A percentile compares a stretch with the other conserved stretches of the same genome.
Evolutionary conservation across 2,797 vertebrate species (phyloP).

Genomic region (Spinus olivaceus): DNA sequence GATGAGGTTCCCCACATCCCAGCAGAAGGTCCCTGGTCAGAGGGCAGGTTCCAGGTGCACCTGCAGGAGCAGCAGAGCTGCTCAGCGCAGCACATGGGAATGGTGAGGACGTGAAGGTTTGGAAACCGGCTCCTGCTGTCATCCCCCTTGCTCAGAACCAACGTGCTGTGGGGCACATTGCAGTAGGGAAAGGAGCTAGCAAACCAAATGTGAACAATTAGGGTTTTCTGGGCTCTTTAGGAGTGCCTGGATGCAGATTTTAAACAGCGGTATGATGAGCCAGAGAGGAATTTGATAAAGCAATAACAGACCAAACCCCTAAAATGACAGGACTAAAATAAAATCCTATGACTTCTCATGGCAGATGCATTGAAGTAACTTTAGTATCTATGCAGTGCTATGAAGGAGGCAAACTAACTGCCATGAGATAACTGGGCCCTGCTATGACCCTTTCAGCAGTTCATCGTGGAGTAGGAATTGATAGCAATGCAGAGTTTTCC

Average conservation of each 20-base stretch:
- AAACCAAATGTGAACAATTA: background rate
- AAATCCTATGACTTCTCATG: background rate
- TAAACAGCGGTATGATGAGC: background rate
- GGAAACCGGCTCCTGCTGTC: background rate
- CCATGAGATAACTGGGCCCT: background rate
- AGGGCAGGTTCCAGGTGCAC: background rate
- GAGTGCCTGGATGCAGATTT: background rate
- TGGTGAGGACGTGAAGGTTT: accelerated
- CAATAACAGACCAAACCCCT: background rate
- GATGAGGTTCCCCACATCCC: background rate
- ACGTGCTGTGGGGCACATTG: accelerated
- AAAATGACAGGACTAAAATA: background rate
- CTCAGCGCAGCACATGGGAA: background rate
- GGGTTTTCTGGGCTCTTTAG: background rate
- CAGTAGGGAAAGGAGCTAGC: background rate
- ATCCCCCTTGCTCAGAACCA: background rate
- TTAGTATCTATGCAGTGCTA: background rate
- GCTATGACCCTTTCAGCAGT: background rate
- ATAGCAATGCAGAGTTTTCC: background rate
- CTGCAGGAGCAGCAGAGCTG: background rate
- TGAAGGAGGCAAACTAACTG: background rate
- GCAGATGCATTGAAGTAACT: background rate
- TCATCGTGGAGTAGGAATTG: background rate
- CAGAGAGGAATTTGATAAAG: background rate
- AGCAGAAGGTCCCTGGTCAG: background rate